Conservation (phyloP, 2,113 vertebrate genomes). For the Calyptomena viridis region DNA sequence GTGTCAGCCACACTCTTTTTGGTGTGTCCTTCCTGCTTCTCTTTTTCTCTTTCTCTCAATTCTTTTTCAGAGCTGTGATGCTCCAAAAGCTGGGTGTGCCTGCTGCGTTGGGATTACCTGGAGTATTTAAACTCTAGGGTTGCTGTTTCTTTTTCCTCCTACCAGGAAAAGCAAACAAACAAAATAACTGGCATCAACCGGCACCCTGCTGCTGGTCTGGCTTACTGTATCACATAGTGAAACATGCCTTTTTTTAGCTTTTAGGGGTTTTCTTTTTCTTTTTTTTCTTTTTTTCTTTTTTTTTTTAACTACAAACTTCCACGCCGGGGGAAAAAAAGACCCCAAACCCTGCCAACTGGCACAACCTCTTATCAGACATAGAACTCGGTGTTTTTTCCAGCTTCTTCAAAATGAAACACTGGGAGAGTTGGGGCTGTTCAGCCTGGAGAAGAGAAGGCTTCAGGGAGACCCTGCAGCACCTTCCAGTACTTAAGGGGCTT, state of each 20-base stretch:
- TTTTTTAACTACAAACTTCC: not conserved
- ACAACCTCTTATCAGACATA: not conserved
- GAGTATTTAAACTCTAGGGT: not conserved
- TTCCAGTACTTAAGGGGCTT: not conserved
- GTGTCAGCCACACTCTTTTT: not conserved
- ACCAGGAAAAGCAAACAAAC: not conserved
- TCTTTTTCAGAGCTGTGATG: not conserved
- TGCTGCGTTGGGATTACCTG: not conserved
- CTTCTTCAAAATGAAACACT: not conserved
- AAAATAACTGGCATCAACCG: not conserved
- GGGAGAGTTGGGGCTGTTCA: not conserved
- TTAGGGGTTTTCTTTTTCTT: not conserved
- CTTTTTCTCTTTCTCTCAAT: not conserved
- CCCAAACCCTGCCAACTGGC: not conserved
- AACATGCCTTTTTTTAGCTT: not conserved
- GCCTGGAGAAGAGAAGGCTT: not conserved
- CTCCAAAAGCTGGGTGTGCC: not conserved
- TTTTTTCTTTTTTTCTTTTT: not conserved
- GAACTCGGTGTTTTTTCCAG: not conserved
- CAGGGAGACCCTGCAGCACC: not conserved
- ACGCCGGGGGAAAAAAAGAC: not conserved
- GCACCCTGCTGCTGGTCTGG: not conserved
- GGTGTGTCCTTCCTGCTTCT: not conserved
- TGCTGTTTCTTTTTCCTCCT: not conserved
- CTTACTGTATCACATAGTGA: not conserved